These are phyloP conservation scores for Villa cingulata DNA, from an alignment of 2,888 invertebrate genomes.

Conservation along the genomic window DNA sequence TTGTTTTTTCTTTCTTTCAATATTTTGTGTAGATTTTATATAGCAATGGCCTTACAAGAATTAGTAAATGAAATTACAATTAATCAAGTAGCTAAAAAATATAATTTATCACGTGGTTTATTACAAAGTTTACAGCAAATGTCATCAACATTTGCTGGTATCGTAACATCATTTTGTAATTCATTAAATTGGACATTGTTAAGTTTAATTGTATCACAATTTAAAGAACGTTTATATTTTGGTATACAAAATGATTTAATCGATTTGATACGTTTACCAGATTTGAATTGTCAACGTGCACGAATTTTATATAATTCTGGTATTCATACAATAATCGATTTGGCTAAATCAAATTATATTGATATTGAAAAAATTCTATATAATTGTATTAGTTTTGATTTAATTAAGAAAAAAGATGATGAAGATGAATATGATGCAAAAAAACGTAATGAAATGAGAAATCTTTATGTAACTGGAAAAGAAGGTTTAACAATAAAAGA, in stretches of 20 bases:
- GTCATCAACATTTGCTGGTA: slow-evolving; percentile 91
- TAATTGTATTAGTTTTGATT: slow-evolving; percentile 73
- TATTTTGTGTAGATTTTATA: slow-evolving; percentile 53
- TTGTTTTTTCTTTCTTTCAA: too few relatives aligned
- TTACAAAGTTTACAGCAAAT: slow-evolving; percentile 89
- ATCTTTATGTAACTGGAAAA: slow-evolving; percentile 66
- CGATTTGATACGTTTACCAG: slow-evolving; percentile 74
- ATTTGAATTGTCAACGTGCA: slow-evolving; percentile 72
- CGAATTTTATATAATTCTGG: slow-evolving; percentile 70
- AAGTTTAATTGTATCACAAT: slow-evolving; percentile 78
- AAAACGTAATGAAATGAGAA: slow-evolving; percentile 53
- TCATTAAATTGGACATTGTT: slow-evolving; percentile 87
- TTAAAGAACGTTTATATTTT: slow-evolving; percentile 87
- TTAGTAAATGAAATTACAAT: slow-evolving; percentile 83
- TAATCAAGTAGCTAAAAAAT: slow-evolving; percentile 66
- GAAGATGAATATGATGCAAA: slow-evolving; percentile 52
- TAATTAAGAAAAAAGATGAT: slow-evolving; percentile 56
- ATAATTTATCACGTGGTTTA: slow-evolving; percentile 74
- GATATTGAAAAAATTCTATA: slow-evolving; percentile 63
- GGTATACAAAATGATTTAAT: slow-evolving; percentile 85
- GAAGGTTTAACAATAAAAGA: slow-evolving; percentile 67
- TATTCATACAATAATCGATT: slow-evolving; percentile 57
- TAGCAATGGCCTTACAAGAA: slow-evolving; percentile 82
- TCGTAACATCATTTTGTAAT: slow-evolving; percentile 91
- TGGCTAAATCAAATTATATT: slow-evolving; percentile 59